Evolutionary conservation across 2,113 vertebrate species (phyloP), one percentile per base, ranked within the genome.

Genomic region (Corythornis vintsioides): DNA sequence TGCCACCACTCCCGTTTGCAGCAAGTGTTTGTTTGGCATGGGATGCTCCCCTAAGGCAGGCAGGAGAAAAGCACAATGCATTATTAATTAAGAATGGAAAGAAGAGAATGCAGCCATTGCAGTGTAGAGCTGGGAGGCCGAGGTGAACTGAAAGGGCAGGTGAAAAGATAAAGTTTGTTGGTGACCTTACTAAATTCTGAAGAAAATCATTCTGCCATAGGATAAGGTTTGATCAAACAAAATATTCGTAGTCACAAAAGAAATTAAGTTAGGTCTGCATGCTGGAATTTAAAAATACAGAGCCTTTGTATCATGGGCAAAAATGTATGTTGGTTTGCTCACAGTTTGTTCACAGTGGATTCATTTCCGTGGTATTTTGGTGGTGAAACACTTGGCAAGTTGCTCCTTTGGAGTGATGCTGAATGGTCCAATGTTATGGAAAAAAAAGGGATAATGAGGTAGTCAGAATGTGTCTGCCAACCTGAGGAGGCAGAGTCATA

Each of bases 101-200:
- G 29, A 45, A 65, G 31, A 65, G 55, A 82, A 64, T 56, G 20
- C 8, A 47, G 5, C n/a, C 29, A 31, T 79, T 21, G 21, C 26
- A 64, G 45, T 50, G 6, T 15, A 40, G 13, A 52, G 9, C 38
- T 59, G 0, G 0, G 48, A 42, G 7, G 22, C 33, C 21, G 9
- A 69, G 29, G 33, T 89, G 84, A 89, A 57, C 11, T 87, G 59
- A 40, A 85, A 79, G 73, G 40, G 22, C 35, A 35, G 35, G 35
- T 3, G 3, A 33, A 15, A 25, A 64, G 73, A 43, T 38, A 7
- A 14, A 7, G 5, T 4, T 12, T 81, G 8, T 45, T 56, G 60
- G 3, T 81, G 15, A 53, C 18, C 45, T 79, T 71, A 52, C 4
- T 70, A 45, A 67, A 52, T 78, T 78, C 13, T 0, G 15, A 47